A percentile compares a stretch with the other conserved stretches of the same genome.
Evolutionary conservation across 1,140 invertebrate species (phyloP).

Genomic region (Eriocheir sinensis): DNA sequence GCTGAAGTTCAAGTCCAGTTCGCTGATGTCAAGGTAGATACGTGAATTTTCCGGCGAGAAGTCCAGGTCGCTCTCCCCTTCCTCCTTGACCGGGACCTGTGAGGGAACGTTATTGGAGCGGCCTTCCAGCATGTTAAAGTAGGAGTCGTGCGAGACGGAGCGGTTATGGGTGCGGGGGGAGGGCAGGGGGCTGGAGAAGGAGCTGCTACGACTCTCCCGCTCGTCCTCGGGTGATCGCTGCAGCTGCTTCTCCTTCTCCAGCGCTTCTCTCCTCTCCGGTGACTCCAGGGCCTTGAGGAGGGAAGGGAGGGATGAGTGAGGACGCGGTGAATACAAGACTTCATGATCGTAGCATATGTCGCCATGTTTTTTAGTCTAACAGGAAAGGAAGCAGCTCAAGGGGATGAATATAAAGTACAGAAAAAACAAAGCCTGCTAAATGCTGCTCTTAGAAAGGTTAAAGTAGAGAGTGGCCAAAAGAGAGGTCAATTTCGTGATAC

Average conservation of each 20-base stretch:
- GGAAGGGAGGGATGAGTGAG: background rate
- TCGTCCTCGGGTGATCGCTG: conserved; percentile 59
- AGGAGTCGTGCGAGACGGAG: conserved; percentile 95
- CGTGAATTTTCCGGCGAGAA: conserved; percentile 83
- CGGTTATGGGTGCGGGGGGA: conserved; percentile 81
- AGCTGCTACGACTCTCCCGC: conserved; percentile 72
- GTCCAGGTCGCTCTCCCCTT: conserved; percentile 77
- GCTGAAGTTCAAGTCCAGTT: conserved; percentile 90
- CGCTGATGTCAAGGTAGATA: conserved; percentile 87
- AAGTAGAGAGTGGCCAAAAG: too few relatives aligned
- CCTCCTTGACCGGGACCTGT: conserved; percentile 74
- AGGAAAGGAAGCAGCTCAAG: too few relatives aligned
- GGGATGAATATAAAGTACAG: too few relatives aligned
- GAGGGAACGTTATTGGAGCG: conserved; percentile 78
- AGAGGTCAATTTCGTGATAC: too few relatives aligned
- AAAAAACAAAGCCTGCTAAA: too few relatives aligned
- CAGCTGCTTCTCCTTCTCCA: conserved; percentile 50
- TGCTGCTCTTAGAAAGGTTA: too few relatives aligned
- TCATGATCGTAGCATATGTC: too few relatives aligned
- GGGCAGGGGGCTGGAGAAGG: conserved; percentile 75
- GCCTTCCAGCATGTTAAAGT: conserved; percentile 87
- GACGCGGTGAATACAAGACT: too few relatives aligned
- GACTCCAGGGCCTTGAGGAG: conserved; percentile 62
- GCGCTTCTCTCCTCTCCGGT: conserved; percentile 60
- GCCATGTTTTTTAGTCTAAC: too few relatives aligned